Conservation (phyloP, 2,888 invertebrate genomes). For the Onchidella celtica region DNA sequence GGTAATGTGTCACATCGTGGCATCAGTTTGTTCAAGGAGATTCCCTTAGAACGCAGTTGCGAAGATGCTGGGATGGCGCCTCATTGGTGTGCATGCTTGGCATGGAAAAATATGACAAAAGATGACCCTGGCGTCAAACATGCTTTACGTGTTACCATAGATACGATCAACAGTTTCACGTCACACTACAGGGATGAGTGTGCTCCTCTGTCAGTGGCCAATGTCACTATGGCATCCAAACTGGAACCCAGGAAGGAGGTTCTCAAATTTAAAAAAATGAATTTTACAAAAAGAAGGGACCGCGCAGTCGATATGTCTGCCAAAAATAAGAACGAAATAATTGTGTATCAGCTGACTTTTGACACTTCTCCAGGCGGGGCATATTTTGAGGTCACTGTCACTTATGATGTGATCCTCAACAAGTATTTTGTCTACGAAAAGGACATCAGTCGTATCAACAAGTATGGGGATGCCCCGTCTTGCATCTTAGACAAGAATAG, state of each 20-base stretch:
- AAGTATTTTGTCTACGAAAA: conserved; percentile 85
- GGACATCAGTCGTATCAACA: conserved; percentile 90
- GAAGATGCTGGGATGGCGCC: conserved; percentile 93
- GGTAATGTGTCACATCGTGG: conserved; percentile 58
- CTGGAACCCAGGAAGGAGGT: conserved; percentile 75
- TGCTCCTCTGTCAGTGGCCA: conserved; percentile 23
- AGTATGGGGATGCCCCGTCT: conserved; percentile 90
- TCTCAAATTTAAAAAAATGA: conserved; percentile 87
- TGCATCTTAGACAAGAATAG: conserved; percentile 86
- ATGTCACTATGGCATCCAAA: conserved; percentile 34
- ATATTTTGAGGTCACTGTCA: conserved; percentile 90
- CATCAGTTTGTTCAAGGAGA: conserved; percentile 69
- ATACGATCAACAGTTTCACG: conserved; percentile 40
- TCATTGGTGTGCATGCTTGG: conserved; percentile 96
- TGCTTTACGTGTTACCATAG: conserved; percentile 76
- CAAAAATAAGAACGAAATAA: conserved; percentile 83
- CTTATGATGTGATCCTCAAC: conserved; percentile 83
- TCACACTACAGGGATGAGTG: conserved; percentile 5
- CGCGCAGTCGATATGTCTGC: conserved; percentile 86
- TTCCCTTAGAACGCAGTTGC: conserved; percentile 88
- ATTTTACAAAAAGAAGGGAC: conserved; percentile 89
- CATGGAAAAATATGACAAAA: conserved; percentile 86
- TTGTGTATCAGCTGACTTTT: conserved; percentile 90
- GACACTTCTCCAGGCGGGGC: conserved; percentile 87
- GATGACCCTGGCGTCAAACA: conserved; percentile 83